phyloP scores from a whole-genome alignment of 2,797 vertebrate genomes.

The Linurgus olivaceus region DNA sequence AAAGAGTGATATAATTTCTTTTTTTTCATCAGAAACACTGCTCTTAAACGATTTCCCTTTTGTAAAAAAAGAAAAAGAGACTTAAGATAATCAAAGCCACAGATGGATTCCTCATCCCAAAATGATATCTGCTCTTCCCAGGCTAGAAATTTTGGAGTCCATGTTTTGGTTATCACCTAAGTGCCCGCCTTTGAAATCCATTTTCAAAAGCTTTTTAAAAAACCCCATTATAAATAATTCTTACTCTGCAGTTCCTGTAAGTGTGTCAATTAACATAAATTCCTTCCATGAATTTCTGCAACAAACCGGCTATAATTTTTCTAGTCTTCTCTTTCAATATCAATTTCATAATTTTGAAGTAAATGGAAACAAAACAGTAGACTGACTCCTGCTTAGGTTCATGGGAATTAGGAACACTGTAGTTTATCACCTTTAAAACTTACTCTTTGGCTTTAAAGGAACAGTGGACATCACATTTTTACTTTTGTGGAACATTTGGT shows the following conservation, averaged over 20 bases:
- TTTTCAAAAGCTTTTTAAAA: not conserved
- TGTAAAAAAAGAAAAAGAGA: rapidly evolving
- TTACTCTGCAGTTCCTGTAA: not conserved
- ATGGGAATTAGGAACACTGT: not conserved
- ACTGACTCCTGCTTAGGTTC: not conserved
- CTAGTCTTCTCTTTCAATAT: not conserved
- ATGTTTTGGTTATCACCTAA: not conserved
- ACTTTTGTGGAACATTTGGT: not conserved
- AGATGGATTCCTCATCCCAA: not conserved
- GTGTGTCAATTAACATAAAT: not conserved
- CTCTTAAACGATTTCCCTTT: not conserved
- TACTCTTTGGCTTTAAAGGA: not conserved
- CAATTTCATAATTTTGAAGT: not conserved
- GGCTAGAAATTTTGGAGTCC: not conserved
- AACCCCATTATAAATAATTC: not conserved
- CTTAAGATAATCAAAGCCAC: not conserved
- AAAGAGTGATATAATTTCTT: not conserved
- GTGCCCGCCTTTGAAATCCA: not conserved
- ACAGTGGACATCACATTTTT: not conserved
- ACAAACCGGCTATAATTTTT: not conserved
- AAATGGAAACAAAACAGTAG: not conserved
- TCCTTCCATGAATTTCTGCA: not conserved
- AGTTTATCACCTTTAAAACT: not conserved
- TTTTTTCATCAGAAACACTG: not conserved
- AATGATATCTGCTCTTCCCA: not conserved